Percentiles rank a stretch among this genome's conserved stretches.
Conservation (phyloP, 2,797 vertebrate species). For the Petrocephalus sullivani region DNA sequence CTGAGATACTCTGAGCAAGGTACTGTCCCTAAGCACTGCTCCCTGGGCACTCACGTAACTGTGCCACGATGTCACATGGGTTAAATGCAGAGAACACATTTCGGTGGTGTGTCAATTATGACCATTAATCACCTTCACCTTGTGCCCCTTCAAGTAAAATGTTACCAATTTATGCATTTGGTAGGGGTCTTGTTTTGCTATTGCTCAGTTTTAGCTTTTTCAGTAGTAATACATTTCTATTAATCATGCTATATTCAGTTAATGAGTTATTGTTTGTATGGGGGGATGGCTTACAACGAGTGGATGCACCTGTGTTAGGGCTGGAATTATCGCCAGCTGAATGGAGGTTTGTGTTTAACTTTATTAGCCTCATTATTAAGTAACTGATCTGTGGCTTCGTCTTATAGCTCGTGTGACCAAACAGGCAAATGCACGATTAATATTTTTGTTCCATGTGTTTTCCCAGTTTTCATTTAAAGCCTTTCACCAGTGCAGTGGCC, state of each 20-base stretch:
- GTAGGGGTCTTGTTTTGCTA: background rate
- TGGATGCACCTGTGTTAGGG: background rate
- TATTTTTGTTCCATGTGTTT: background rate
- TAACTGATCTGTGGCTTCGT: background rate
- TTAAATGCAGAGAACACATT: too few relatives aligned
- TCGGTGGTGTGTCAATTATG: too few relatives aligned
- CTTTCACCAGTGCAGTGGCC: background rate
- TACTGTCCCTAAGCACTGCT: too few relatives aligned
- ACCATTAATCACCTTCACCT: too few relatives aligned
- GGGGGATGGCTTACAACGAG: background rate
- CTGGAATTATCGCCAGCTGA: background rate
- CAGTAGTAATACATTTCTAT: background rate
- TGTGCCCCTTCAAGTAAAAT: background rate
- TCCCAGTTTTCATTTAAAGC: background rate
- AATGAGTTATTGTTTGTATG: background rate
- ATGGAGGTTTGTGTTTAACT: background rate
- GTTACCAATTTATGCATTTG: background rate
- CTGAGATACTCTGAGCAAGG: too few relatives aligned
- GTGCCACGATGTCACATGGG: too few relatives aligned
- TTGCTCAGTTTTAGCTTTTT: background rate
- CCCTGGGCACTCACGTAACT: too few relatives aligned
- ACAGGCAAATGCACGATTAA: background rate
- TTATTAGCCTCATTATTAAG: background rate
- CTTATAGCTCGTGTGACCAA: background rate
- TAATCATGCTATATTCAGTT: background rate